Conservation (phyloP, 2,113 vertebrate genomes). For the Cephalopterus ornatus region DNA sequence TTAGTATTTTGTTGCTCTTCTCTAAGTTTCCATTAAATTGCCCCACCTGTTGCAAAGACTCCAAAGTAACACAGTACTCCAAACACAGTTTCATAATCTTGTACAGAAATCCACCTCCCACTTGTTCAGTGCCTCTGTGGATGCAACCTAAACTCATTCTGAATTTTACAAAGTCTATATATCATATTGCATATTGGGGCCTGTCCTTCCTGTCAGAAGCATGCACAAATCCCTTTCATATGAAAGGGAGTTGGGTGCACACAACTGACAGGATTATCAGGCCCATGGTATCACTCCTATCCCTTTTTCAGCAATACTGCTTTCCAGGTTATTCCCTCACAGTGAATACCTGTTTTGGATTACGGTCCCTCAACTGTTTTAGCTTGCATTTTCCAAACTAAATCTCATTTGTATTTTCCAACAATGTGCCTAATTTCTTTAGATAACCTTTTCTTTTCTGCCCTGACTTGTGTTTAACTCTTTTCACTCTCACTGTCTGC, state of each 20-base stretch:
- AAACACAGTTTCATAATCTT: background rate
- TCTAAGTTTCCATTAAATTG: background rate
- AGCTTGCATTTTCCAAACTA: slow-evolving; percentile 22
- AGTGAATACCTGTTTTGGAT: slow-evolving; percentile 52
- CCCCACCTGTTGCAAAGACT: slow-evolving; percentile 1
- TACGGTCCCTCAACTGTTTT: background rate
- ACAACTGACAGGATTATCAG: slow-evolving; percentile 55
- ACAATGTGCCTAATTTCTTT: background rate
- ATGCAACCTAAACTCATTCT: background rate
- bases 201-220: slow-evolving; percentile 30
- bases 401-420: background rate
- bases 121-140: background rate
- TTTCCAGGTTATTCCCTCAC: slow-evolving; percentile 64
- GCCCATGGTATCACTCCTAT: slow-evolving; percentile 21
- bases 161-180: background rate
- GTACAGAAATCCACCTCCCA: background rate
- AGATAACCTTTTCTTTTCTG: background rate
- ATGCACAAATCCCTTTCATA: slow-evolving; percentile 35
- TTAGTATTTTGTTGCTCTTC: background rate
- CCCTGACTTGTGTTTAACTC: background rate
- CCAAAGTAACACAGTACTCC: background rate
- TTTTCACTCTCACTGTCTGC: background rate
- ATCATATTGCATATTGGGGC: background rate
- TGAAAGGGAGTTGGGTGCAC: slow-evolving; percentile 15
- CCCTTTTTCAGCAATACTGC: slow-evolving; percentile 53